These are phyloP conservation scores for Leptothorax acervorum DNA, from an alignment of 2,888 invertebrate genomes.

Conservation along the genomic window DNA sequence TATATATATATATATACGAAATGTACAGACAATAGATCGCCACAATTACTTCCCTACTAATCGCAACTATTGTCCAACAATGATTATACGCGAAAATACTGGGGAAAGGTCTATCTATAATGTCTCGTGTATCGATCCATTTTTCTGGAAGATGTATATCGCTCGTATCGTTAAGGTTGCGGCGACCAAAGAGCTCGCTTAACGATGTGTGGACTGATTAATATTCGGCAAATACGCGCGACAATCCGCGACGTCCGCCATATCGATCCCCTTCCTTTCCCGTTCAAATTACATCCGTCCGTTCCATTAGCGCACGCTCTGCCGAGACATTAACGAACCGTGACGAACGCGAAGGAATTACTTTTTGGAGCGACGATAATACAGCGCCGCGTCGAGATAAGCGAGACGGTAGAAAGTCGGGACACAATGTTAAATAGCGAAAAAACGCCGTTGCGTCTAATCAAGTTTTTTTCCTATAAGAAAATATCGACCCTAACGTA, in stretches of 20 bases:
- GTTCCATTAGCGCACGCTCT: conserved; percentile 40
- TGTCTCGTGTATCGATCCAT: background rate
- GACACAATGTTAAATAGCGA: conserved; percentile 12
- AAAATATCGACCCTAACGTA: background rate
- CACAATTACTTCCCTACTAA: conserved; percentile 6
- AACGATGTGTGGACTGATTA: conserved; percentile 57
- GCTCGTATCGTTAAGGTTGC: conserved; percentile 32
- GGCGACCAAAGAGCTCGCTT: conserved; percentile 60
- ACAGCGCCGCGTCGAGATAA: background rate
- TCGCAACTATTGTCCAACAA: background rate
- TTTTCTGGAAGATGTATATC: conserved; percentile 26
- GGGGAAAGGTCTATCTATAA: background rate
- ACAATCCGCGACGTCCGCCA: conserved; percentile 50
- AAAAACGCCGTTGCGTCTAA: background rate
- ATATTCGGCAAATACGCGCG: conserved; percentile 61
- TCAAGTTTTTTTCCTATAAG: background rate
- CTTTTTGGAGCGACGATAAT: conserved; percentile 32
- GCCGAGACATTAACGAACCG: conserved; percentile 47
- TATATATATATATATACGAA: background rate
- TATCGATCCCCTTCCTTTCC: conserved; percentile 60
- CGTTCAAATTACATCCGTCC: conserved; percentile 59
- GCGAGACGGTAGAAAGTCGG: conserved; percentile 2
- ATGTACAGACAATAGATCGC: background rate
- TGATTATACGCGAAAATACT: background rate
- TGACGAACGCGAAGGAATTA: conserved; percentile 28